These are phyloP conservation scores for Melanerpes formicivorus DNA, from an alignment of 2,113 vertebrate genomes.

Conservation along the genomic window DNA sequence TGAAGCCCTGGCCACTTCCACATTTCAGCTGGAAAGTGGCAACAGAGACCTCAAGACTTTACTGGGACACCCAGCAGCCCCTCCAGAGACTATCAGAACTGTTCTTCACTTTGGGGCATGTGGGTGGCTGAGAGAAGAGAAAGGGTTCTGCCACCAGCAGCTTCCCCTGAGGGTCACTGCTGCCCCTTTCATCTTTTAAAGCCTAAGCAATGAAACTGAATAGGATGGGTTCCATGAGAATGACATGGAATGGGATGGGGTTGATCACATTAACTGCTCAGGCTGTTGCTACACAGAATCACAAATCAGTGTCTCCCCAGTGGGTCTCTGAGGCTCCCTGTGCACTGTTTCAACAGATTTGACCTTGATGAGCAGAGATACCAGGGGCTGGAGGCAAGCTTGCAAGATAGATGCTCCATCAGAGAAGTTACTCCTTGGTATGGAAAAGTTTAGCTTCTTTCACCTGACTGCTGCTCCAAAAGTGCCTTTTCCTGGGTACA, in stretches of 20 bases:
- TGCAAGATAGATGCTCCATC: background rate
- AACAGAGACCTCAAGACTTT: background rate
- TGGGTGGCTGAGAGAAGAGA: background rate
- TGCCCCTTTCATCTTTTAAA: background rate
- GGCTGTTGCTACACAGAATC: conserved; percentile 7
- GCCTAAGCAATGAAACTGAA: conserved; percentile 20
- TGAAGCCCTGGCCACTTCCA: background rate
- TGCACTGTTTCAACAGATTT: conserved; percentile 1
- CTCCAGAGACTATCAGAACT: background rate
- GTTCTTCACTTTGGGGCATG: background rate
- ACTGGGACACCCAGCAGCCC: background rate
- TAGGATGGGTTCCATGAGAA: background rate
- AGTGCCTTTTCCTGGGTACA: background rate
- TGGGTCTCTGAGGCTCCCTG: background rate
- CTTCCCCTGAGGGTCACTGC: background rate
- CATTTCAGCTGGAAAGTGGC: background rate
- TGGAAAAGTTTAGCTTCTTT: conserved; percentile 24
- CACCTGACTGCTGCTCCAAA: conserved; percentile 28
- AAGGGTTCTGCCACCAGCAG: background rate
- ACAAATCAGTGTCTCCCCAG: conserved; percentile 28
- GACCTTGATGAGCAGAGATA: conserved; percentile 46
- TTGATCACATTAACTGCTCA: conserved; percentile 43
- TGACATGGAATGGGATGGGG: background rate
- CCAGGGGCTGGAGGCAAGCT: background rate
- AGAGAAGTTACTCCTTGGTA: conserved; percentile 1